Evolutionary conservation across 1,140 invertebrate species (phyloP).

Genomic region (Drosophila kanapiae): DNA sequence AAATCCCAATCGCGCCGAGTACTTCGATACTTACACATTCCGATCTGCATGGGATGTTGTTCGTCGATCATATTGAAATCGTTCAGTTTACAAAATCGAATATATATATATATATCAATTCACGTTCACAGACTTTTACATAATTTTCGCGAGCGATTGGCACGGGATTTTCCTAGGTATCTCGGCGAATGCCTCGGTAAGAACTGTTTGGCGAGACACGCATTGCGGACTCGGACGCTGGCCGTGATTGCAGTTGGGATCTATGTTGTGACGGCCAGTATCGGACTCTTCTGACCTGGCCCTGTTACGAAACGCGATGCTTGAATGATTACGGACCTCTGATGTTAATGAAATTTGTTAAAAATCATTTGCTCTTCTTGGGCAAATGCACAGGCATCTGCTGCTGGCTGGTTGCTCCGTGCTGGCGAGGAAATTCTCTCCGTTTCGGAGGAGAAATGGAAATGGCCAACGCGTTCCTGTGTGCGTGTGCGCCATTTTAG

Average conservation of each 20-base stretch:
- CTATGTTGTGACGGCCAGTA: constrained; percentile 33
- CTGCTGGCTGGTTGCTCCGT: constrained; percentile 18
- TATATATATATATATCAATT: background rate
- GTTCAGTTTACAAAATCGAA: background rate
- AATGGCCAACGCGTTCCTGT: constrained; percentile 33
- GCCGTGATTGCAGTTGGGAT: constrained; percentile 35
- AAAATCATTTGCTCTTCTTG: constrained; percentile 77
- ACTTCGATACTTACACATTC: constrained; percentile 73
- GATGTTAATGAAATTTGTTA: constrained; percentile 85
- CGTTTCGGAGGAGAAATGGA: constrained; percentile 75
- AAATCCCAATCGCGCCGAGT: background rate
- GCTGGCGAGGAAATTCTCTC: constrained; percentile 73
- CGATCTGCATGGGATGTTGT: constrained; percentile 81
- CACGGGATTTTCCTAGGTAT: constrained; percentile 12
- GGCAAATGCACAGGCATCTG: constrained; percentile 46
- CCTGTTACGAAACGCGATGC: constrained; percentile 81
- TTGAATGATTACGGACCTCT: constrained; percentile 85
- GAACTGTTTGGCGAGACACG: constrained; percentile 7
- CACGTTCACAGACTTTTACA: constrained; percentile 24
- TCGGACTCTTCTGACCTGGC: constrained; percentile 38
- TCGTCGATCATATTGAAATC: constrained; percentile 72
- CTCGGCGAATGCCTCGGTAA: constrained; percentile 9
- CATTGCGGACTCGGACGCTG: constrained; percentile 17
- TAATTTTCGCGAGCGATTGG: constrained; percentile 31
- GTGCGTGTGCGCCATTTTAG: constrained; percentile 50